Percentiles rank a stretch among this genome's conserved stretches.
phyloP scores from a whole-genome alignment of 2,888 invertebrate species.

The Liodrosophila aerea region DNA sequence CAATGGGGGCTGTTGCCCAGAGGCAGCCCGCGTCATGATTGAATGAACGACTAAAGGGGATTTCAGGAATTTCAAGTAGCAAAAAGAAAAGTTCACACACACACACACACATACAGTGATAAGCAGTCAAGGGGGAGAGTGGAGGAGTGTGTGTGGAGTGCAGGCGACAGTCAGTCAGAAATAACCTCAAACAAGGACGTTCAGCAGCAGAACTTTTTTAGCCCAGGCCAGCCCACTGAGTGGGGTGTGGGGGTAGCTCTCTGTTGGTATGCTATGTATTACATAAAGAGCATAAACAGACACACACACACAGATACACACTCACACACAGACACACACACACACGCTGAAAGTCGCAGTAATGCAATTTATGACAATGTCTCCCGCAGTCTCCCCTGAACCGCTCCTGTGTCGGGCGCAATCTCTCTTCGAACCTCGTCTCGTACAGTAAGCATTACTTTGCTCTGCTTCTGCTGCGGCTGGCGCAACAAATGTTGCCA shows the following conservation, averaged over 20 bases:
- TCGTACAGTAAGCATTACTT: constrained; percentile 49
- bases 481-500: constrained; percentile 76
- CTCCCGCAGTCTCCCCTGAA: constrained; percentile 10
- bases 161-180: too few relatives aligned
- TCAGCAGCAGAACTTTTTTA: constrained; percentile 56
- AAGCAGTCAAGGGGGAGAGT: too few relatives aligned
- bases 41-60: constrained; percentile 73
- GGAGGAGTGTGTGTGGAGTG: too few relatives aligned
- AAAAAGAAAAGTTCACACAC: constrained; percentile 32
- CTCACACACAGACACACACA: constrained; percentile 9
- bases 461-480: constrained; percentile 23
- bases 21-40: constrained; percentile 51
- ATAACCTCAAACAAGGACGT: constrained; percentile 78
- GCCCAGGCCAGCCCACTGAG: constrained; percentile 33
- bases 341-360: constrained; percentile 44
- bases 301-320: constrained; percentile 16
- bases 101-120: constrained; percentile 5
- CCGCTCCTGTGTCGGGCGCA: too few relatives aligned
- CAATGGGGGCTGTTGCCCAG: constrained; percentile 19
- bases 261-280: constrained; percentile 41
- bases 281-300: constrained; percentile 47
- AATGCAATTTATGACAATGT: constrained; percentile 70
- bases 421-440: not conserved
- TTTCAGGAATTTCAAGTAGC: constrained; percentile 62
- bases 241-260: constrained; percentile 8